Evolutionary conservation across 2,113 vertebrate species (phyloP), one percentile per base, ranked within the genome.

Genomic region (Amblyornis subalaris): DNA sequence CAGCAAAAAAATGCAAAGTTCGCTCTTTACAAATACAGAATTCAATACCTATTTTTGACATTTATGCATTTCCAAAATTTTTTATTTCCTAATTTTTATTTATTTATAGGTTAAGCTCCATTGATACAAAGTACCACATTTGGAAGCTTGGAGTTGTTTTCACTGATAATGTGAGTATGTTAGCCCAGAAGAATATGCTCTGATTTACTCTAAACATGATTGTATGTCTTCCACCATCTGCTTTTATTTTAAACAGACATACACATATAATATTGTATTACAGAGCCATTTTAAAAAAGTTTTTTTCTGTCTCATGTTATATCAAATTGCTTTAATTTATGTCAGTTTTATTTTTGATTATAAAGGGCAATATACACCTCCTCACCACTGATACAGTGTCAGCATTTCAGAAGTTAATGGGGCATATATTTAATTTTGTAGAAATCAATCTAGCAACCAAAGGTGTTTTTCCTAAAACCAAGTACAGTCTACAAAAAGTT

Each of bases 71-170:
- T 94, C 11, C 77, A 95, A 88, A 77, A 62, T 19, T 76, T 92
- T 95, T 7, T 96, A 54, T 86, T 97, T 85, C 75, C 75, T 95
- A 38, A 8, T 38, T 38, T 38, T 8, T 38, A 38, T 38, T 38
- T 38, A 38, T 38, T 38, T 38, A 38, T 38, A 99, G 99, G 99
- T 97, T 99, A 90, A 99, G 99, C 96, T 99, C 99, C 72, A 98
- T 99, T 40, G 99, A 99, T 95, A 99, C 99, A 38, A 99, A 99
- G 93, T 99, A 99, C 95, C 99, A 99, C 31, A 97, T 99, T 77
- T 99, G 99, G 99, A 99, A 99, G 96, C 95, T 99, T 12, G 99
- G 99, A 40, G 99, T 99, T 81, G 99, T 99, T 89, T 99, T 99
- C 96, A 99, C 99, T 35, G 99, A 99, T 97, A 99, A 99, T 5